Conservation (phyloP, 1,140 invertebrate species). For the Calephelis nemesis region DNA sequence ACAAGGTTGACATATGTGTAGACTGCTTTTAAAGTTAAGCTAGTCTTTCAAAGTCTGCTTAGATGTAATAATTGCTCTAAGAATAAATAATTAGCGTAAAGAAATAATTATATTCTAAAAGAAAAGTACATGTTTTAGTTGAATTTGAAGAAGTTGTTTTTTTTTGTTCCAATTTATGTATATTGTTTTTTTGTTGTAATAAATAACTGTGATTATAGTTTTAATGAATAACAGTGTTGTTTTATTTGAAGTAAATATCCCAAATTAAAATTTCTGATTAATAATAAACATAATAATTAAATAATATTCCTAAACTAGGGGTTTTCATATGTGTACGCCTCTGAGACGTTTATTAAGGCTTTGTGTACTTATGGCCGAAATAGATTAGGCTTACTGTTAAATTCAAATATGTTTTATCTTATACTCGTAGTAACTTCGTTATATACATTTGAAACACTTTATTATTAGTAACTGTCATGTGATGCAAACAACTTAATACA, state of each 20-base stretch:
- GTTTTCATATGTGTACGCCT: conserved; percentile 7
- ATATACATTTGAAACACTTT: too few relatives aligned
- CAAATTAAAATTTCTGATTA: conserved; percentile 7
- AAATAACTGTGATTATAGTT: too few relatives aligned
- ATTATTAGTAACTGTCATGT: too few relatives aligned
- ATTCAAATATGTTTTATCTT: too few relatives aligned
- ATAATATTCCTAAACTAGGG: background rate
- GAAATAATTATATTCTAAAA: background rate
- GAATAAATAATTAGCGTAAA: conserved; percentile 7
- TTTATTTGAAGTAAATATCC: background rate
- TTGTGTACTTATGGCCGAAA: conserved; percentile 2
- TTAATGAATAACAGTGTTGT: background rate
- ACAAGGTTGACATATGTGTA: conserved; percentile 8
- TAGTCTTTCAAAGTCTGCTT: conserved; percentile 7
- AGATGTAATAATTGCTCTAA: conserved; percentile 8
- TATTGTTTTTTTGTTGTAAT: too few relatives aligned
- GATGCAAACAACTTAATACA: too few relatives aligned
- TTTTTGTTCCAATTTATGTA: background rate
- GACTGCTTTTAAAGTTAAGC: conserved; percentile 5
- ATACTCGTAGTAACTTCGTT: too few relatives aligned
- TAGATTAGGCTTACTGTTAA: background rate
- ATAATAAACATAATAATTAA: conserved; percentile 9
- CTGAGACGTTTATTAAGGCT: conserved; percentile 7
- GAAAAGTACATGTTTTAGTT: conserved; percentile 7
- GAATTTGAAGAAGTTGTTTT: conserved; percentile 3